Conservation (phyloP, 2,113 vertebrate genomes). For the Colistium nudipinnis region DNA sequence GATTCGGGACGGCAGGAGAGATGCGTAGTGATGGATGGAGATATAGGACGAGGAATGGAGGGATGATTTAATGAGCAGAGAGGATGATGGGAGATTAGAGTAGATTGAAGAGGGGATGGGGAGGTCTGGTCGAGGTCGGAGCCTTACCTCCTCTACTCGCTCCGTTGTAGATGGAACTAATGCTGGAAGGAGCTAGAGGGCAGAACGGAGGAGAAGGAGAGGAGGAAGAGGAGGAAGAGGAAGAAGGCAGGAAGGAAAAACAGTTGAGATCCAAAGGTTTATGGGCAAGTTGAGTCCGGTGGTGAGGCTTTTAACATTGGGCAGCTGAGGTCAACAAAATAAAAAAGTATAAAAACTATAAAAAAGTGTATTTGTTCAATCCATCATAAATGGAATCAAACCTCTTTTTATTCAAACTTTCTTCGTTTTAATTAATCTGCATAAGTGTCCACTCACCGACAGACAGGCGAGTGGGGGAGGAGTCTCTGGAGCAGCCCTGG, state of each 20-base stretch:
- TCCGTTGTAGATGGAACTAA: conserved; percentile 83
- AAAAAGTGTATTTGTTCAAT: too few species aligned
- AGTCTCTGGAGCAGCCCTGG: conserved; percentile 96
- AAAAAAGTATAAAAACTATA: conserved; percentile 3
- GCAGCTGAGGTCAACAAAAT: conserved; percentile 30
- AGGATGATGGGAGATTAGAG: conserved; percentile 20
- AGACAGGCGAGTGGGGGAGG: conserved; percentile 93
- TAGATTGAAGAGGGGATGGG: conserved; percentile 7
- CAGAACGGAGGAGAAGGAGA: conserved; percentile 27
- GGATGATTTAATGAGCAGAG: conserved; percentile 27
- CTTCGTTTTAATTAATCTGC: too few species aligned
- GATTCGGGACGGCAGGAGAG: conserved; percentile 12
- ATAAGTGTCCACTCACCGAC: conserved; percentile 85
- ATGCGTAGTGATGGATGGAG: conserved; percentile 24
- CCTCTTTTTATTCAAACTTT: not conserved
- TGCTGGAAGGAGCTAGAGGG: conserved; percentile 81
- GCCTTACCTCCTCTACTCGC: conserved; percentile 84
- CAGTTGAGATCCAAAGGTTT: conserved; percentile 27
- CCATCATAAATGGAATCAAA: not conserved
- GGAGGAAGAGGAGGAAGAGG: conserved; percentile 24
- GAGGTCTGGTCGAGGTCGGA: conserved; percentile 25
- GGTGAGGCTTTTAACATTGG: not conserved
- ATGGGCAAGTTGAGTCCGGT: not conserved
- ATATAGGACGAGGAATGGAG: conserved; percentile 14
- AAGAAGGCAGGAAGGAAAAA: conserved; percentile 16